Evolutionary conservation across 2,797 vertebrate genomes (phyloP), one percentile per base, ranked within the genome.

Genomic region (Microctenopoma stevenorrisi): DNA sequence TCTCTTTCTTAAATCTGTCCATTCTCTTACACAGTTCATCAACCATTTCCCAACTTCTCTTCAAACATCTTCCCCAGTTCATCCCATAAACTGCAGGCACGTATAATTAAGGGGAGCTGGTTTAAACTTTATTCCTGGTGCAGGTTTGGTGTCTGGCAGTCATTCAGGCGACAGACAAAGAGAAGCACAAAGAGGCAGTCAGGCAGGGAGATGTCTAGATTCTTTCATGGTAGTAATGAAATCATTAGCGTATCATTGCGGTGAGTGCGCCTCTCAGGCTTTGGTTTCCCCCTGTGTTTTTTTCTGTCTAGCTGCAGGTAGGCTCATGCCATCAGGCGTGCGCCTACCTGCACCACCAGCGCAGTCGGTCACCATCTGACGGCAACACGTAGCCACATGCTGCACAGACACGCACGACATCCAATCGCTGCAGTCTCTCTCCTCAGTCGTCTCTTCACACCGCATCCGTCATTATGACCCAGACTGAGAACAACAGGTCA

Each of bases 241-340:
- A 73, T 84, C 60, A 77, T 86, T 86, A 84, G 59, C 61, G 59
- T 64, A 72, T 72, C 73, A 76, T 84, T 57, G 40, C 5, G 18
- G 72, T 37, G 66, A 78, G 83, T 68, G 65, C 70, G 72, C 64
- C 73, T 22, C 25, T 72, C 76, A 59, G 71, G 67, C 81, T 87
- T 72, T 16, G 26, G 78, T 82, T 83, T 82, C 74, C 62, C 61
- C 56, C 55, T 38, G 67, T 70, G 68, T 18, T 52, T 73, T 79
- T 67, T 68, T 35, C 42, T 12, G 54, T 48, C 64, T 58, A 72
- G 71, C 62, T 78, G 78, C 83, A 89, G 83, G 84, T 86, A 78
- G 48, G 28, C 54, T 48, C 86, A 81, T 64, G 65, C 83, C 81
- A 33, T 4, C 33, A 7, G 33, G 33, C 33, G 1, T 35, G 33